Percentiles rank a stretch among this genome's conserved stretches.
Conservation (phyloP, 2,888 invertebrate genomes). For the Acanthopleura granulata region DNA sequence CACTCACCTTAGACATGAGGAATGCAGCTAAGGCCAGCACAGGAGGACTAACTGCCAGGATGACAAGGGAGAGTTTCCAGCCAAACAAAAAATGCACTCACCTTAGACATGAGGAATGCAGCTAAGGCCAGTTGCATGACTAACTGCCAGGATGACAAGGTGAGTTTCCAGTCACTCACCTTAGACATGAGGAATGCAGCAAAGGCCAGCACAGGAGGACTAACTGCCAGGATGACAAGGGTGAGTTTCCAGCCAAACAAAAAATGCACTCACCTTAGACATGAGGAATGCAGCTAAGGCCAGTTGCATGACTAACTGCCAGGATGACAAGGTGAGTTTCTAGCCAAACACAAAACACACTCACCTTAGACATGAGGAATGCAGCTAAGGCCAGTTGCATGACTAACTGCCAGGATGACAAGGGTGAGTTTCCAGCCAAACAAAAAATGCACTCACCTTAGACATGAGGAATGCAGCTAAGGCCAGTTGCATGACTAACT, state of each 20-base stretch:
- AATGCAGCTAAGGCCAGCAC: conserved; percentile 78
- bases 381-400: conserved; percentile 80
- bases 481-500: no score
- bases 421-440: conserved; percentile 71
- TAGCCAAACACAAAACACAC: no score
- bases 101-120: no score
- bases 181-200: conserved; percentile 82
- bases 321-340: no score
- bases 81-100: conserved; percentile 80
- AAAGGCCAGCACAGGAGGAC: conserved; percentile 80
- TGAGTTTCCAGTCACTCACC: conserved; percentile 66
- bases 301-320: no score
- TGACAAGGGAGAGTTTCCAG: conserved; percentile 85
- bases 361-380: conserved; percentile 79
- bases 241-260: conserved; percentile 86
- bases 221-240: conserved; percentile 80
- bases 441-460: conserved; percentile 73
- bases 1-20: conserved; percentile 69
- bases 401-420: conserved; percentile 73
- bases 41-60: conserved; percentile 81
- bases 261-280: conserved; percentile 74
- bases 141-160: no score
- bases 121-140: no score
- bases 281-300: no score
- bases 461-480: no score